These are phyloP conservation scores for Xylota sylvarum DNA, from an alignment of 2,888 invertebrate genomes.

Conservation along the genomic window DNA sequence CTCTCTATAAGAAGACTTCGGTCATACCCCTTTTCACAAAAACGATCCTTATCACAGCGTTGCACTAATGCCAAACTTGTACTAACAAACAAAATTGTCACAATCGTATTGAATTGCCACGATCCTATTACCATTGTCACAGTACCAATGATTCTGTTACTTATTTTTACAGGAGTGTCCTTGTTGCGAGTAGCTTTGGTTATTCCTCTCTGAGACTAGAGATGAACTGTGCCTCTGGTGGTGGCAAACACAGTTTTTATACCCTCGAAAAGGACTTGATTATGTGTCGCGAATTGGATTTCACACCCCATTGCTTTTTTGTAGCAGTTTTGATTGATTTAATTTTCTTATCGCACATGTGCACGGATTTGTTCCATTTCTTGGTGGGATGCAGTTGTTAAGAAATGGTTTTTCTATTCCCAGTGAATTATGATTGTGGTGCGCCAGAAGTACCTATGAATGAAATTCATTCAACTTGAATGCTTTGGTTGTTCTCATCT, in stretches of 20 bases:
- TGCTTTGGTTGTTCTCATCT: slow-evolving; percentile 9
- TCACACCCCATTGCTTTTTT: slow-evolving; percentile 66
- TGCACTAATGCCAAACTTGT: slow-evolving; percentile 75
- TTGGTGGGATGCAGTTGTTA: slow-evolving; percentile 14
- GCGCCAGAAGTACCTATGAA: slow-evolving; percentile 56
- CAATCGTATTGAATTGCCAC: slow-evolving; percentile 79
- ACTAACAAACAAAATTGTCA: slow-evolving; percentile 77
- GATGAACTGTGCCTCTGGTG: slow-evolving; percentile 61
- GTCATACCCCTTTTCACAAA: slow-evolving; percentile 68
- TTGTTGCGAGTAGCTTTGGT: slow-evolving; percentile 3
- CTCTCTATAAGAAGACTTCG: neutral
- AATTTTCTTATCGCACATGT: slow-evolving; percentile 79
- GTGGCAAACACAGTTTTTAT: slow-evolving; percentile 46
- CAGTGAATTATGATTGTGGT: slow-evolving; percentile 36
- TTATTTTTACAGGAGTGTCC: slow-evolving; percentile 10
- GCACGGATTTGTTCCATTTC: slow-evolving; percentile 70
- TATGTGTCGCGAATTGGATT: slow-evolving; percentile 55
- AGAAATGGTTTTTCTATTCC: slow-evolving; percentile 20
- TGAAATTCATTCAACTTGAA: slow-evolving; percentile 60
- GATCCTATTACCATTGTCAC: slow-evolving; percentile 78
- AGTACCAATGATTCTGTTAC: slow-evolving; percentile 20
- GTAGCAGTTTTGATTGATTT: slow-evolving; percentile 72
- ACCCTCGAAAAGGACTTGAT: slow-evolving; percentile 23
- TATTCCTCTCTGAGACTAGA: slow-evolving; percentile 53
- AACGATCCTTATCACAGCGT: slow-evolving; percentile 52